Conservation (phyloP, 2,797 vertebrate species). For the Coracias cyanogaster region DNA sequence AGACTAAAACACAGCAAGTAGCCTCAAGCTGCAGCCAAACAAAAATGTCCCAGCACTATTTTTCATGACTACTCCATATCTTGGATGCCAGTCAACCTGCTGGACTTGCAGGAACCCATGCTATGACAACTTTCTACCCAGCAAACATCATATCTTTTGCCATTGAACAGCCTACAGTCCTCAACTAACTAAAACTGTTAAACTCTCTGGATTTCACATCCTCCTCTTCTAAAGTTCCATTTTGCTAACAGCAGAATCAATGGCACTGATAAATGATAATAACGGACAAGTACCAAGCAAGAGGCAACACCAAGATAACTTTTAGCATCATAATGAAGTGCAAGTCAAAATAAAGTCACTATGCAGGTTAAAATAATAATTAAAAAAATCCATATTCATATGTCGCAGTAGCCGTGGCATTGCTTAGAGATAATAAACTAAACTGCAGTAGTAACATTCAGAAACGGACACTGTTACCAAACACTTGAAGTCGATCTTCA, state of each 20-base stretch:
- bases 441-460: not conserved
- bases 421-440: not conserved
- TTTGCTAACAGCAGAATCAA: not conserved
- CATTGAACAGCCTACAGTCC: not conserved
- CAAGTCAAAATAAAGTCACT: not conserved
- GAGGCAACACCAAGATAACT: not conserved
- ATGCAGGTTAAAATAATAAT: not conserved
- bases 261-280: not conserved
- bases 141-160: not conserved
- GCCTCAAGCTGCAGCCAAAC: not conserved
- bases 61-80: not conserved
- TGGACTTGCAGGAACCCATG: not conserved
- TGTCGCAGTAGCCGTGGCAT: not conserved
- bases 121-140: not conserved
- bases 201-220: not conserved
- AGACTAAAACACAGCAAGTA: not conserved
- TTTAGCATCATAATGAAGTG: not conserved
- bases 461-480: not conserved
- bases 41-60: not conserved
- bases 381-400: not conserved
- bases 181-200: not conserved
- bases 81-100: not conserved
- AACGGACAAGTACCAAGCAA: not conserved
- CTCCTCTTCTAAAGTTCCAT: not conserved
- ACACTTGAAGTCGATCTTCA: not conserved